phyloP scores from a whole-genome alignment of 2,113 vertebrate species.

The Prionailurus bengalensis region DNA sequence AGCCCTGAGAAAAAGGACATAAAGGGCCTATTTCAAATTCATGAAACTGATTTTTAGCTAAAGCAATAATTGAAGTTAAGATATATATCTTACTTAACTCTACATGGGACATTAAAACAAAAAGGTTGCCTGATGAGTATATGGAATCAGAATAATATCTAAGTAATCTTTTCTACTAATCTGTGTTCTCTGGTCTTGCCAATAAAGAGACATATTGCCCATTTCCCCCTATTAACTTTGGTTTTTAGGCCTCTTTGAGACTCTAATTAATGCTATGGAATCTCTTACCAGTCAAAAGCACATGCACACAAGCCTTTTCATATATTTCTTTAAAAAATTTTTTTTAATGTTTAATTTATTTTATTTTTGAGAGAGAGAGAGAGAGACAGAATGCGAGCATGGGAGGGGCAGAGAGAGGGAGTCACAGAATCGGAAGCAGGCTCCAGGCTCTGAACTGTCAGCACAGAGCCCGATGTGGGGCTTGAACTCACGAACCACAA shows the following conservation, averaged over 20 bases:
- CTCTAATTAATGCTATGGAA: background rate
- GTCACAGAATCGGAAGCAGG: too few relatives aligned
- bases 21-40: background rate
- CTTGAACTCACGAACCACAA: too few relatives aligned
- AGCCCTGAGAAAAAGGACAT: background rate
- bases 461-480: too few relatives aligned
- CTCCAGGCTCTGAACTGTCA: too few relatives aligned
- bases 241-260: background rate
- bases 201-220: background rate
- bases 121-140: background rate
- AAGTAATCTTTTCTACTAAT: background rate
- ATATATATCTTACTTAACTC: background rate
- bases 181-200: background rate
- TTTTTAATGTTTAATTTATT: too few relatives aligned
- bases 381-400: too few relatives aligned
- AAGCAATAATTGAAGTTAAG: conserved; percentile 33
- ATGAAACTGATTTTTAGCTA: background rate
- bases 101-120: conserved; percentile 38
- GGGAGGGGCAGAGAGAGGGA: too few relatives aligned
- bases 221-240: background rate
- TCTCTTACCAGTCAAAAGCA: background rate
- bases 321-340: background rate
- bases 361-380: too few relatives aligned
- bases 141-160: background rate
- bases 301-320: background rate